Percentiles rank a stretch among this genome's conserved stretches.
These are phyloP conservation scores for Gallinago undulata DNA, from an alignment of 2,113 vertebrate genomes.

Conservation along the genomic window DNA sequence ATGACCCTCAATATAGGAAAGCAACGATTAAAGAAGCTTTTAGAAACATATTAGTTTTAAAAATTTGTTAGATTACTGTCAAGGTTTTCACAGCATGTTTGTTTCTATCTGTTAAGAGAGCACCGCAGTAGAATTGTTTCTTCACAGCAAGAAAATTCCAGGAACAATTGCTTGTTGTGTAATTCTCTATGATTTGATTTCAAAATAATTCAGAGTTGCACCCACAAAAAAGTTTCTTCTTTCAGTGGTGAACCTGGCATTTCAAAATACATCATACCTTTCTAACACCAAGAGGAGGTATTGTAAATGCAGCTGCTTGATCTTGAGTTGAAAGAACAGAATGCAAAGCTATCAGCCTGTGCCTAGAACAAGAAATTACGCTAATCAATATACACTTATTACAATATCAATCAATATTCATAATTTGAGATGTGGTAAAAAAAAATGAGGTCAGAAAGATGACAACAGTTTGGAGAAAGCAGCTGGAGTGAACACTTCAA, in stretches of 20 bases:
- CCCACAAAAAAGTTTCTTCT: not conserved
- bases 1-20: not conserved
- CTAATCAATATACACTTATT: not conserved
- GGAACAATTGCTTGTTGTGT: not conserved
- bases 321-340: slow-evolving; percentile 95
- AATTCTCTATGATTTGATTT: not conserved
- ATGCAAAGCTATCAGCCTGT: slow-evolving; percentile 89
- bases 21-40: not conserved
- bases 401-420: not conserved
- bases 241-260: not conserved
- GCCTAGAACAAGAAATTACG: slow-evolving; percentile 76
- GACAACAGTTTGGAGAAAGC: not conserved
- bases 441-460: not conserved
- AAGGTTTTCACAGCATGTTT: not conserved
- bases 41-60: not conserved
- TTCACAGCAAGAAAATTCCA: not conserved
- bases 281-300: slow-evolving; percentile 88
- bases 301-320: slow-evolving; percentile 90
- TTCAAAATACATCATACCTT: slow-evolving; percentile 82
- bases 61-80: not conserved
- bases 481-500: not conserved
- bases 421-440: not conserved
- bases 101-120: not conserved
- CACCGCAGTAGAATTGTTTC: not conserved
- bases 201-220: not conserved